Evolutionary conservation across 2,888 invertebrate genomes (phyloP), one percentile per base, ranked within the genome.

Genomic region (Cistogaster globosa): DNA sequence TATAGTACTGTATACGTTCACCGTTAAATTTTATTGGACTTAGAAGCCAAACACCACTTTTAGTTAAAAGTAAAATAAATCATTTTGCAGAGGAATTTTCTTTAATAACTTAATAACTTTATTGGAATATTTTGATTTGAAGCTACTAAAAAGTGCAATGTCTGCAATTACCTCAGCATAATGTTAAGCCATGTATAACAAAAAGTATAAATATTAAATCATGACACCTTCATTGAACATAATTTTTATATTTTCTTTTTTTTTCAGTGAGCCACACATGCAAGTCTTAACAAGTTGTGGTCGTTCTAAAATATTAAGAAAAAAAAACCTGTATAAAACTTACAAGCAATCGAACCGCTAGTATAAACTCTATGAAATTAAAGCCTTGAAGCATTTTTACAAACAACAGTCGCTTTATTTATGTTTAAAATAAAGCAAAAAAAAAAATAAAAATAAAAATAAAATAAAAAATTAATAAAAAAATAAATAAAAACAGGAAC

Each of bases 211-310:
- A 75, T 69, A 68, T 75, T 68, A 65, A 75, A 81, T 69, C 48
- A 69, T 65, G 81, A 63, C 69, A 81, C 55, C 55, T 62, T 67
- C 68, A 60, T 67, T 74, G 57, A 65, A 71, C n/a, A 58, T 32
- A 26, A 16, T 55, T 45, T 58, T 71, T 32, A 26, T 36, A 45
- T 20, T 32, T 38, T 69, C 8, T 3, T 63, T 63, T 26, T 26
- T 42, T 42, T 12, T 14, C 42, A 42, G 4, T 1, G n/a, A 42
- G 4, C 0, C 8, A 42, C 14, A 42, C 42, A 42, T 75, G 26
- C 4, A 42, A 12, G 11, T n/a, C 32, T 63, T 38, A 75, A 45
- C 75, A 75, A 65, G 55, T 57, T 65, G 32, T 57, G 75, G 75
- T 65, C 75, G 57, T 75, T 26, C 57, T 42, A 75, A 75, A 57